Percentiles rank a stretch among this genome's conserved stretches.
Conservation (phyloP, 2,113 vertebrate genomes). For the Epinephelus cyanopodus region DNA sequence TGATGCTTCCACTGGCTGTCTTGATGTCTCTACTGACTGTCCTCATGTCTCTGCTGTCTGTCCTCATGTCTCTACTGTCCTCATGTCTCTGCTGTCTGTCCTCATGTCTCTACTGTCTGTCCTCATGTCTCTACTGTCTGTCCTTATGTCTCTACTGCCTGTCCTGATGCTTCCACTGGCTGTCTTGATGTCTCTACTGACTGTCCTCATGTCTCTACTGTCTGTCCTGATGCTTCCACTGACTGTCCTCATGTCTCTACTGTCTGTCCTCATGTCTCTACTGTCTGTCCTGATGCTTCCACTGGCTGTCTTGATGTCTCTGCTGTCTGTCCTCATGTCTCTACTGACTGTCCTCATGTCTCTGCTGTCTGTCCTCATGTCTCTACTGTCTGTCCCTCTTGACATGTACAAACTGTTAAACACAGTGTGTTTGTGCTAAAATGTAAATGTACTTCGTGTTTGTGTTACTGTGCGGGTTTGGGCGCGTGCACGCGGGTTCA, state of each 20-base stretch:
- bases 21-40: no score
- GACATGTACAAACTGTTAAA: background rate
- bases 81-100: background rate
- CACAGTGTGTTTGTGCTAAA: background rate
- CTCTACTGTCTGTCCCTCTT: background rate
- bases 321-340: no score
- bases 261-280: background rate
- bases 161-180: background rate
- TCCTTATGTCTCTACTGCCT: background rate
- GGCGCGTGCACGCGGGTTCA: slow-evolving; percentile 53
- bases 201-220: no score
- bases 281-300: background rate
- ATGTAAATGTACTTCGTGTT: background rate
- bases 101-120: no score
- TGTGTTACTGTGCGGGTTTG: background rate
- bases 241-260: no score
- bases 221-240: no score
- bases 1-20: no score
- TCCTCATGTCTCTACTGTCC: background rate
- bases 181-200: background rate
- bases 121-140: background rate
- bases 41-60: background rate
- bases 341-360: background rate
- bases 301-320: background rate
- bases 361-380: background rate